Base-by-base conservation (phyloP, 2,888 invertebrate species). In the Bugulina stolonifera region DNA sequence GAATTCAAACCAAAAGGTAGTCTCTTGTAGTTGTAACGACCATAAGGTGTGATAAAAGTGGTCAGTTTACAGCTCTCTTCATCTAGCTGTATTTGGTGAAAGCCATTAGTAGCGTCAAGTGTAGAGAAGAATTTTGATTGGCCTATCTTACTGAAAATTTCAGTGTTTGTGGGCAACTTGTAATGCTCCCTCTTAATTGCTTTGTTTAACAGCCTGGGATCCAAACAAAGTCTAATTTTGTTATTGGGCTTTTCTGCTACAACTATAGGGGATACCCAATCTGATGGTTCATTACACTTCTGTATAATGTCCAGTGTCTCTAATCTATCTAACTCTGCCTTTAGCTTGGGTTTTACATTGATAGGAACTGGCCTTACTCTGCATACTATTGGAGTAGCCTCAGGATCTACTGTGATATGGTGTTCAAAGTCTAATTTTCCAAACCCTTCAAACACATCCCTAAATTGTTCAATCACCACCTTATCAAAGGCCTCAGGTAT, bases 381-480 rank as follows among this genome's bases (percentile, higher is more conserved):
- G 57, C 57, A 5, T 18, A 27, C 57, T 57, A 57, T 23, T 57
- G 57, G 57, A 3, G 5, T 57, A 25, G 57, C n/a, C n/a, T 57
- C 57, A 57, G n/a, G n/a, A 5, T 10, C 5, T 57, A 27, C 5
- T 57, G 27, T 57, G 10, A 27, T 57, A 23, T 57, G 57, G n/a
- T 27, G n/a, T 22, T 57, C n/a, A 18, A 27, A 18, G 27, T 22
- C 27, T 22, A 57, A 22, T 57, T 57, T 57, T 25, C 57, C 57
- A 57, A 57, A 23, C n/a, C 57, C 57, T 23, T 57, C 57, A 57
- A 22, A 57, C 5, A 57, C 57, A 57, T 57, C 57, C 57, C 23
- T 27, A 18, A 57, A 57, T 25, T 27, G 14, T 25, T 57, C 57
- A 57, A 57, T 22, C 23, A 57, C 23, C n/a, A 22, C 5, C n/a